Base-by-base conservation (phyloP, 2,113 vertebrate genomes). In the Piliocolobus tephrosceles region DNA sequence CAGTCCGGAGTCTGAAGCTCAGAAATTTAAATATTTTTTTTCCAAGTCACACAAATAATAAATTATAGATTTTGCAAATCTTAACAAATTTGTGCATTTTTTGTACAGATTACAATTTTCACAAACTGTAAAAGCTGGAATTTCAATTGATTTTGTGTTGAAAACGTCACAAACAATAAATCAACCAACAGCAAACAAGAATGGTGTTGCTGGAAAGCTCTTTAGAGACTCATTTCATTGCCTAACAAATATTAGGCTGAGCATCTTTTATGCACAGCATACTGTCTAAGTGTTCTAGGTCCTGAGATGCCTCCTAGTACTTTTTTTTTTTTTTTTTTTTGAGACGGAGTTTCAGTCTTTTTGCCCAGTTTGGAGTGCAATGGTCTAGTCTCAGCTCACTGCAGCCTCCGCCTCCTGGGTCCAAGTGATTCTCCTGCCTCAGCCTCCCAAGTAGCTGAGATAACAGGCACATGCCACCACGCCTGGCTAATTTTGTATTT, bases 221-320 rank as follows among this genome's bases (percentile, higher is more conserved):
- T 40, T 18, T 2, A 8, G 83, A 52, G 58, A 35, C 38, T n/a
- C 20, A 9, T 14, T 7, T 13, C 4, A 0, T 27, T 13, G 20
- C 35, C 80, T 35, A 9, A 12, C 30, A n/a, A 30, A 8, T n/a
- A 22, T 2, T 12, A 14, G 6, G 25, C 6, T 0, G 66, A 16
- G 43, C 20, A 8, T 47, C 43, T 90, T 32, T 68, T 30, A 17
- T 0, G 3, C 22, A 43, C 0, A 4, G 9, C 4, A 6, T 58
- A 30, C 22, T 1, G 55, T 58, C 47, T 38, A 6, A 8, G 30
- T 22, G 5, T 14, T 23, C 83, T 8, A 17, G 25, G 55, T 68
- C 30, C 27, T 2, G 12, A 57, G 52, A 22, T 20, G 12, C 20
- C 27, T n/a, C 32, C 10, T 25, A 8, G 57, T 40, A 40, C 50